phyloP scores from a whole-genome alignment of 2,113 vertebrate species.

The Lathamus discolor region DNA sequence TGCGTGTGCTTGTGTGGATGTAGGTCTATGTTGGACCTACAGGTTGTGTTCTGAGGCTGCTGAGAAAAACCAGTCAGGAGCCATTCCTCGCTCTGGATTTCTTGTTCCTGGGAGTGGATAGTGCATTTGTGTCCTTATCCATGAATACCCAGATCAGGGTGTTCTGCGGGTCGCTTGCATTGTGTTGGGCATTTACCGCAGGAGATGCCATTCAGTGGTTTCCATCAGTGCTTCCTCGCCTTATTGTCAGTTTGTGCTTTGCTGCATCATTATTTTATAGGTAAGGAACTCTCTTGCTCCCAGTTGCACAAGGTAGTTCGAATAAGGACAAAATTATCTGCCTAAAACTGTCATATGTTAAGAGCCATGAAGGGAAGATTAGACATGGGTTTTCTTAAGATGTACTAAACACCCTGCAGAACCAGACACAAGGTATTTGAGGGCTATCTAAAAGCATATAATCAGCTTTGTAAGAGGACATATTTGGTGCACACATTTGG shows the following conservation, averaged over 20 bases:
- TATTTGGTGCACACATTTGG: background rate
- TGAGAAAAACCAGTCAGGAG: background rate
- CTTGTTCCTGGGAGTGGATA: background rate
- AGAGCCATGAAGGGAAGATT: background rate
- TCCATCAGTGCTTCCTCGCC: background rate
- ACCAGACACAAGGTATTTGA: slow-evolving; percentile 17
- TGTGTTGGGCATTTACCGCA: fast-evolving
- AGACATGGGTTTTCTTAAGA: background rate
- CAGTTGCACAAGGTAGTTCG: background rate
- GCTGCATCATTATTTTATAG: background rate
- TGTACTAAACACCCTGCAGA: background rate
- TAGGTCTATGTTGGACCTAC: background rate
- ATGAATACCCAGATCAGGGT: slow-evolving; percentile 30
- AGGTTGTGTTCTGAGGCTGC: background rate
- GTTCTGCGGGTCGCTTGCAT: background rate
- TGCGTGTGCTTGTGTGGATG: background rate
- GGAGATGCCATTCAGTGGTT: background rate
- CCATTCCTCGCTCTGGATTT: fast-evolving
- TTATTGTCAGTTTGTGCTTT: background rate
- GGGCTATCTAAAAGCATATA: slow-evolving; percentile 17
- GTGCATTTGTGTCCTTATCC: slow-evolving; percentile 15
- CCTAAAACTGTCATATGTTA: background rate
- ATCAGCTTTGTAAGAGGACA: slow-evolving; percentile 30
- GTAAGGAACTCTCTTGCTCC: background rate
- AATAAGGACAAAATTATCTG: background rate